phyloP scores from a whole-genome alignment of 2,797 vertebrate species.

The Parotocinclus haroldoi region DNA sequence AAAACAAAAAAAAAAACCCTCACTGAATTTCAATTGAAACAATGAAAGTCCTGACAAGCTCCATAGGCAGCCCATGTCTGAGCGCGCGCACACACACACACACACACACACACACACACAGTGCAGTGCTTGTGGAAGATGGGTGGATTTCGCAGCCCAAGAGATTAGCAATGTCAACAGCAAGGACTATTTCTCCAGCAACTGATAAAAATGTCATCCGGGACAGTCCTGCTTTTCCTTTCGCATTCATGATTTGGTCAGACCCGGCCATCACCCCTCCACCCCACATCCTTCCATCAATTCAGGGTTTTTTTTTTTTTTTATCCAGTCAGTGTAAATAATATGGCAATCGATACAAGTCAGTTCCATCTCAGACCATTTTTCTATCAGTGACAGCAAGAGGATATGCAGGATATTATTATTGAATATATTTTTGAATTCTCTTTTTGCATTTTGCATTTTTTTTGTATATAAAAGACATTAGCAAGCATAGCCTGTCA shows the following conservation, averaged over 20 bases:
- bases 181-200: conserved; percentile 61
- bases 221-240: conserved; percentile 71
- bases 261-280: conserved; percentile 2
- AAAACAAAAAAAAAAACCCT: conserved; percentile 61
- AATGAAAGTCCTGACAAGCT: conserved; percentile 49
- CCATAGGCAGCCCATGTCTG: conserved; percentile 51
- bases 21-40: too few relatives aligned
- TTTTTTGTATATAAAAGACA: too few relatives aligned
- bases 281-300: background rate
- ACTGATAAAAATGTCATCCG: conserved; percentile 76
- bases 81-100: conserved; percentile 11
- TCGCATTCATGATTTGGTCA: conserved; percentile 54
- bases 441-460: too few relatives aligned
- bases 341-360: background rate
- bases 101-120: conserved; percentile 15
- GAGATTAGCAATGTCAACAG: conserved; percentile 67
- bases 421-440: too few relatives aligned
- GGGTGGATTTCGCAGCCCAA: conserved; percentile 49
- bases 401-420: too few relatives aligned
- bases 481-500: too few relatives aligned
- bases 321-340: conserved; percentile 1
- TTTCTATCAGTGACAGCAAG: background rate
- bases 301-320: conserved; percentile 8
- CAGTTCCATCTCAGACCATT: conserved; percentile 2
- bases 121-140: conserved; percentile 44